Conservation (phyloP, 2,888 invertebrate genomes). For the Tanytarsus gracilentus region DNA sequence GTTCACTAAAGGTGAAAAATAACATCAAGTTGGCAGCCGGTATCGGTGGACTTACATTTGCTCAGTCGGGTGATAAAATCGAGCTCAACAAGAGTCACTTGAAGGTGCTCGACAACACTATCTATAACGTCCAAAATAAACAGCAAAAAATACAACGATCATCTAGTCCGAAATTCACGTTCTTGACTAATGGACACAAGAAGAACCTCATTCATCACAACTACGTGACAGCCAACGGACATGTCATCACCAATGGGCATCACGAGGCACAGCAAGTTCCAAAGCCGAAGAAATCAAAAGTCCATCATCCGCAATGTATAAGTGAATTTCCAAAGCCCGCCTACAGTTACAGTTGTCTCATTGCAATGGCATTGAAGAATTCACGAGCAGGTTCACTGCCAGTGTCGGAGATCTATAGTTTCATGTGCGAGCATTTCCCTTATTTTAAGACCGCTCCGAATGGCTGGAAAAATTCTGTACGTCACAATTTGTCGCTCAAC, state of each 20-base stretch:
- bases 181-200: conserved; percentile 3
- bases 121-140: conserved; percentile 17
- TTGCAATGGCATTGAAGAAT: conserved; percentile 96
- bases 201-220: conserved; percentile 26
- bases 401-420: conserved; percentile 96
- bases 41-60: conserved; percentile 42
- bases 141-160: conserved; percentile 26
- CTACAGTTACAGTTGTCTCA: conserved; percentile 95
- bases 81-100: conserved; percentile 20
- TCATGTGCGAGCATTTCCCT: conserved; percentile 98
- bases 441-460: conserved; percentile 97
- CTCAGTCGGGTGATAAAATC: conserved; percentile 30
- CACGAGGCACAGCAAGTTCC: conserved; percentile 21
- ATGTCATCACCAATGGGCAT: conserved; percentile 31
- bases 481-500: conserved; percentile 93
- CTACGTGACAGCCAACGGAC: conserved; percentile 31
- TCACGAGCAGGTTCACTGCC: conserved; percentile 89
- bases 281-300: background rate
- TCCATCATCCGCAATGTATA: conserved; percentile 35
- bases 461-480: conserved; percentile 98
- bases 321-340: conserved; percentile 87
- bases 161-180: conserved; percentile 25
- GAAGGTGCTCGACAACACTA: conserved; percentile 24
- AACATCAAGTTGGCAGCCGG: conserved; percentile 43
- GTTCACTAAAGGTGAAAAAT: conserved; percentile 36